phyloP scores from a whole-genome alignment of 2,797 vertebrate species.

The Choloepus didactylus region DNA sequence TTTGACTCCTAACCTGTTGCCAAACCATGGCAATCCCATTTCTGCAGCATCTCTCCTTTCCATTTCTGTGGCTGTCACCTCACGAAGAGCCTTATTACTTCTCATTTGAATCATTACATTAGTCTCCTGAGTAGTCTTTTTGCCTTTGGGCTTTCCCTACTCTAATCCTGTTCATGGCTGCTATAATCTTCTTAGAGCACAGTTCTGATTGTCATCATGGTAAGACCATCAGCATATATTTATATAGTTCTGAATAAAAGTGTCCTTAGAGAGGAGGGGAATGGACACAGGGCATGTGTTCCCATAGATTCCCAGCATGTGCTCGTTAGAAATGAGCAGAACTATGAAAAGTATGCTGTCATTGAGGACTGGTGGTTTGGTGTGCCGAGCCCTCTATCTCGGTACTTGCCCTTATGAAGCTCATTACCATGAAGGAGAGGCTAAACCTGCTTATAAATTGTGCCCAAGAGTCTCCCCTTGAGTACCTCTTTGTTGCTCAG shows the following conservation, averaged over 20 bases:
- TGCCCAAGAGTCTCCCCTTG: no score
- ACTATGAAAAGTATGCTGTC: background rate
- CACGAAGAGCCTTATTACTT: background rate
- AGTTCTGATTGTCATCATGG: background rate
- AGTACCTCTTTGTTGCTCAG: no score
- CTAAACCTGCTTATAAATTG: no score
- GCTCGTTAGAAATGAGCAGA: slow-evolving; percentile 70
- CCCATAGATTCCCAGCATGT: slow-evolving; percentile 54
- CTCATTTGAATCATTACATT: slow-evolving; percentile 21
- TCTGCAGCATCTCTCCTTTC: background rate
- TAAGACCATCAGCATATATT: slow-evolving; percentile 43
- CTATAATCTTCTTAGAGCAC: slow-evolving; percentile 14
- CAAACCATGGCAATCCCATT: background rate
- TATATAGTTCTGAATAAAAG: slow-evolving; percentile 51
- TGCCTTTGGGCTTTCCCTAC: background rate
- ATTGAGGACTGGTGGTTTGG: no score
- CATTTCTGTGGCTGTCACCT: background rate
- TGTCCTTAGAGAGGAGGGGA: slow-evolving; percentile 22
- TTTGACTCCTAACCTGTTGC: background rate
- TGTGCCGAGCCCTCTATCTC: no score
- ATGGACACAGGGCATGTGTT: background rate
- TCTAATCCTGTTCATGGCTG: slow-evolving; percentile 1
- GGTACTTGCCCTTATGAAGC: no score
- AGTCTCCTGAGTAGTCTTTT: background rate
- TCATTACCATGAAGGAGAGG: no score